These are phyloP conservation scores for Drosophila ficusphila DNA, from an alignment of 1,140 invertebrate genomes.

Conservation along the genomic window DNA sequence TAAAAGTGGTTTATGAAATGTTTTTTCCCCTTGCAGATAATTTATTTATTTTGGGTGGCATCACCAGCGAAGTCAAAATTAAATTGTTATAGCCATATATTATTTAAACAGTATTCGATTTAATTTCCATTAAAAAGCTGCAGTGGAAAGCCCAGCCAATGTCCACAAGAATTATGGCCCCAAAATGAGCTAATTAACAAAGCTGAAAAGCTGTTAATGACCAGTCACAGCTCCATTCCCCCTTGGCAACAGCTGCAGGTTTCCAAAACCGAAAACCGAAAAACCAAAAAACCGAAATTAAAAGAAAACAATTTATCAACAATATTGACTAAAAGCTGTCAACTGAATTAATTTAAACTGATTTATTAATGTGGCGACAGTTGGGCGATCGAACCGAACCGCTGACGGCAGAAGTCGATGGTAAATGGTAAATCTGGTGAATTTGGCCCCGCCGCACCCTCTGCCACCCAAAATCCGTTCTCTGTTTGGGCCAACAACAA, in stretches of 20 bases:
- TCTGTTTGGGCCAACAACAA: constrained; percentile 5
- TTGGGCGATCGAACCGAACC: constrained; percentile 34
- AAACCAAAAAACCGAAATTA: constrained; percentile 20
- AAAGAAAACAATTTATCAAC: constrained; percentile 41
- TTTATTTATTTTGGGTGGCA: too few relatives aligned
- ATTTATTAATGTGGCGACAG: constrained; percentile 72
- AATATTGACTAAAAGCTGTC: constrained; percentile 48
- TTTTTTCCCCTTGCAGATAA: too few relatives aligned
- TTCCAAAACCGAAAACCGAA: constrained; percentile 10
- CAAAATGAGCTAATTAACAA: constrained; percentile 26
- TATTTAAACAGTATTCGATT: not conserved
- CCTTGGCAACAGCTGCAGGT: constrained; percentile 40
- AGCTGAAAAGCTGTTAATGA: constrained; percentile 25
- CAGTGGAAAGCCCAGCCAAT: not conserved
- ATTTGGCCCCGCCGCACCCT: not conserved
- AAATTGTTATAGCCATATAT: too few relatives aligned
- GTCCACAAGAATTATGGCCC: not conserved
- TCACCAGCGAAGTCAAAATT: too few relatives aligned
- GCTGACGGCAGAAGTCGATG: constrained; percentile 40
- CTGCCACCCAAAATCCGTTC: not conserved
- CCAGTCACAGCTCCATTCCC: not conserved
- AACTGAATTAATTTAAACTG: constrained; percentile 64
- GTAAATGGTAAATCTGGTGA: too few relatives aligned
- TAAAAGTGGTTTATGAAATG: not conserved
- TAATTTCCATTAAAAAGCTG: not conserved